Conservation (phyloP, 2,113 vertebrate species). For the Okapia johnstoni region DNA sequence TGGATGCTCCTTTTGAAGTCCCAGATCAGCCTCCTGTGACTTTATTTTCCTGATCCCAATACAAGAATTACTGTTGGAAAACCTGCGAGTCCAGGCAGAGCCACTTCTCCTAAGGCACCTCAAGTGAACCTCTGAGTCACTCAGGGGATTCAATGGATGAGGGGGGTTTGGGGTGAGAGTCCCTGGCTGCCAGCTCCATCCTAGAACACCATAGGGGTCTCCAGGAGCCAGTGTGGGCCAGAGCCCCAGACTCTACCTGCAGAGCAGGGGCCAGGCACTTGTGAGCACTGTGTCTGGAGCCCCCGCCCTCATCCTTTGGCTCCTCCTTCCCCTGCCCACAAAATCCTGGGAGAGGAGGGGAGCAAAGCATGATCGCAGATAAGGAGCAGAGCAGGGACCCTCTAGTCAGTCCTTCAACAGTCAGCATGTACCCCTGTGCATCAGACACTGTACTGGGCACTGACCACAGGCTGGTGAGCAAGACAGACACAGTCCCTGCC, state of each 20-base stretch:
- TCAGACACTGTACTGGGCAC: not conserved
- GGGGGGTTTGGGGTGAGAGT: not conserved
- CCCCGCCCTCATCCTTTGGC: not conserved
- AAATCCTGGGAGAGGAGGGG: not conserved
- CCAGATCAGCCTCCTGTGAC: not conserved
- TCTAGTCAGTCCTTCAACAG: not conserved
- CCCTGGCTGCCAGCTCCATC: not conserved
- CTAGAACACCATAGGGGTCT: not conserved
- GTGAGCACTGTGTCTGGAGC: not conserved
- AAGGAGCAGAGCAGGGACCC: not conserved
- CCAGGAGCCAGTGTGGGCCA: not conserved
- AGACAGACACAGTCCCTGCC: not conserved
- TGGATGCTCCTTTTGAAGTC: not conserved
- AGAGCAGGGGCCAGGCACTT: not conserved
- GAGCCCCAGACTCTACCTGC: not conserved
- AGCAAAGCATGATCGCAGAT: not conserved
- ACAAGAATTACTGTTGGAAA: not conserved
- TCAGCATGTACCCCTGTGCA: not conserved
- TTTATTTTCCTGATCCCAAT: not conserved
- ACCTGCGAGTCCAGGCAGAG: not conserved
- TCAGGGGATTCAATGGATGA: not conserved
- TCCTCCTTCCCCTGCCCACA: not conserved
- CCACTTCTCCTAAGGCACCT: not conserved
- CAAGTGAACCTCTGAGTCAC: not conserved
- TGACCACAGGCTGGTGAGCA: accelerated